Percentiles rank a stretch among this genome's conserved stretches.
These are phyloP conservation scores for Phoebastria nigripes DNA, from an alignment of 2,797 vertebrate genomes.

Conservation along the genomic window DNA sequence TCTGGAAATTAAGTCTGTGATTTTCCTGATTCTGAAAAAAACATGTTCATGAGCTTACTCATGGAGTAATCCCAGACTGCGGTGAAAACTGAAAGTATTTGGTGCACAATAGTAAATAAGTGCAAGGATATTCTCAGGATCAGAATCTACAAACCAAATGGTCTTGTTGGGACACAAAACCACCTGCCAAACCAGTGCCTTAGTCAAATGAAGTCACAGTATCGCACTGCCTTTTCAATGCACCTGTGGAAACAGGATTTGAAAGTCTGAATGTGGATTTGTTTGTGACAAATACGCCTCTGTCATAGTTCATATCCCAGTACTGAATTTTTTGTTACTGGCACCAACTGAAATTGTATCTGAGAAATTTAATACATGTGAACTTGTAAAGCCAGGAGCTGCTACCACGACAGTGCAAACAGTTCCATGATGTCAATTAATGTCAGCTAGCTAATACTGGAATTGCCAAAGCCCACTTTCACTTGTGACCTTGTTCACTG, in stretches of 20 bases:
- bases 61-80: not conserved
- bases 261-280: not conserved
- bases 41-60: not conserved
- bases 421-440: not conserved
- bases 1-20: not conserved
- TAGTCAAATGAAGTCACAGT: not conserved
- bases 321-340: not conserved
- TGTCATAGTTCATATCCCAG: not conserved
- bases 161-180: not conserved
- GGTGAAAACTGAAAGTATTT: not conserved
- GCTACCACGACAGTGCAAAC: not conserved
- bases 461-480: not conserved
- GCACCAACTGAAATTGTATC: not conserved
- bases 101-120: not conserved
- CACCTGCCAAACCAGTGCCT: not conserved
- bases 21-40: not conserved
- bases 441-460: not conserved
- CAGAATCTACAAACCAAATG: not conserved
- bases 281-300: not conserved
- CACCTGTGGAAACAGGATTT: not conserved
- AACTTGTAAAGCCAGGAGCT: not conserved
- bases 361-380: not conserved
- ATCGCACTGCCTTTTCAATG: not conserved
- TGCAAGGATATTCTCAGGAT: not conserved
- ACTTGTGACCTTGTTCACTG: constrained; percentile 16